These are phyloP conservation scores for Thalassarche chlororhynchos DNA, from an alignment of 2,113 vertebrate genomes.

Conservation along the genomic window DNA sequence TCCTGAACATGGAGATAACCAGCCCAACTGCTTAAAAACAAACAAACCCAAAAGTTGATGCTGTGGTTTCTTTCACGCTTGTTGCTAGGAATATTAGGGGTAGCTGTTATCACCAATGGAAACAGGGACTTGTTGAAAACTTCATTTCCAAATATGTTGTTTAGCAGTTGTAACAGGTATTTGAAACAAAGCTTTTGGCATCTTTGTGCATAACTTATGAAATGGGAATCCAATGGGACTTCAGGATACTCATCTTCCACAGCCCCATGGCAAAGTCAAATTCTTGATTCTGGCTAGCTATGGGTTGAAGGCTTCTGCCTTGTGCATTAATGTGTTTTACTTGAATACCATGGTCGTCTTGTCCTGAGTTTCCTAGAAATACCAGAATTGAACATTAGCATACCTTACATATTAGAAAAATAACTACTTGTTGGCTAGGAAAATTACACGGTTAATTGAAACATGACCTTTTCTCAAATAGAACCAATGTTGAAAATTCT, in stretches of 20 bases:
- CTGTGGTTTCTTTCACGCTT: background rate
- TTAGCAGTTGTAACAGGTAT: background rate
- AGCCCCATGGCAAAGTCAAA: accelerated
- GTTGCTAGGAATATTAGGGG: background rate
- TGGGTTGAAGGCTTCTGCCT: background rate
- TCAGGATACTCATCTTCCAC: background rate
- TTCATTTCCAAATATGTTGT: background rate
- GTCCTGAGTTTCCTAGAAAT: background rate
- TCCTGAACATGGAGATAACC: background rate
- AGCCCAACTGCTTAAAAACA: background rate
- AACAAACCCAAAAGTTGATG: background rate
- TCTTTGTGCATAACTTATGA: background rate
- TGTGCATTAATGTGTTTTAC: background rate
- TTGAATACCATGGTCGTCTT: background rate
- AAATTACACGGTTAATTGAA: background rate
- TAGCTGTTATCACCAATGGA: background rate
- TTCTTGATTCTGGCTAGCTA: background rate
- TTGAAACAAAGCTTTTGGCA: background rate
- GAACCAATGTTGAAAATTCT: background rate
- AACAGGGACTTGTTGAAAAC: background rate
- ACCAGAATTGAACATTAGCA: background rate
- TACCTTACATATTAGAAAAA: background rate
- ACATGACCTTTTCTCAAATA: background rate
- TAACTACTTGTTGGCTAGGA: background rate
- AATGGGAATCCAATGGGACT: background rate